Conservation (phyloP, 2,888 invertebrate genomes). For the Eurytoma californica region DNA sequence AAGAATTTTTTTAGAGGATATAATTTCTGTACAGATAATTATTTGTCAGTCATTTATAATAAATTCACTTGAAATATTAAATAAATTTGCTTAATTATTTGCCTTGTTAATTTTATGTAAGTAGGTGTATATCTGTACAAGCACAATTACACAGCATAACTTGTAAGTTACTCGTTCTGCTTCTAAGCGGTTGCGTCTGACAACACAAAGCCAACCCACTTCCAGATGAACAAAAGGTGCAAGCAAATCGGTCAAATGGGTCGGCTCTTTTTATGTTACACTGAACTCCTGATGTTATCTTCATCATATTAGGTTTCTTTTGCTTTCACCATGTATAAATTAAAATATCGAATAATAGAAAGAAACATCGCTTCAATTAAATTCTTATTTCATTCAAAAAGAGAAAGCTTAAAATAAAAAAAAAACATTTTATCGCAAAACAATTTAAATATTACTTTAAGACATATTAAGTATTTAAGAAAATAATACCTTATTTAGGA, state of each 20-base stretch:
- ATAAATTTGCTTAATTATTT: not conserved
- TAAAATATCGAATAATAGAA: too few species aligned
- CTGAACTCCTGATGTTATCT: not conserved
- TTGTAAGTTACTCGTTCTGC: constrained; percentile 25
- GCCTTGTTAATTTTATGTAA: not conserved
- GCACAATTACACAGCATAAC: not conserved
- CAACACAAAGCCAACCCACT: constrained; percentile 45
- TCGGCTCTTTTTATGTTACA: not conserved
- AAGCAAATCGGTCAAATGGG: constrained; percentile 19
- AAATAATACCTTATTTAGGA: too few species aligned
- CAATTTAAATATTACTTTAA: too few species aligned
- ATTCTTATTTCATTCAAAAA: too few species aligned
- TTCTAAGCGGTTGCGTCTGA: constrained; percentile 31
- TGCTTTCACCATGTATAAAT: too few species aligned
- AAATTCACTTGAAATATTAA: not conserved
- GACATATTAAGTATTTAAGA: too few species aligned
- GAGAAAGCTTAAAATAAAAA: too few species aligned
- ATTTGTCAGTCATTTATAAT: not conserved
- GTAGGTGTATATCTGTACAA: not conserved
- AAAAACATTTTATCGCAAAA: too few species aligned
- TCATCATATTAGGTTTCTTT: too few species aligned
- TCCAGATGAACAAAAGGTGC: constrained; percentile 35
- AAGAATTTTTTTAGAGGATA: too few species aligned
- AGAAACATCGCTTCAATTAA: too few species aligned
- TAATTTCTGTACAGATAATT: not conserved